phyloP scores from a whole-genome alignment of 2,113 vertebrate genomes.

The Romanogobio albipinnatus region DNA sequence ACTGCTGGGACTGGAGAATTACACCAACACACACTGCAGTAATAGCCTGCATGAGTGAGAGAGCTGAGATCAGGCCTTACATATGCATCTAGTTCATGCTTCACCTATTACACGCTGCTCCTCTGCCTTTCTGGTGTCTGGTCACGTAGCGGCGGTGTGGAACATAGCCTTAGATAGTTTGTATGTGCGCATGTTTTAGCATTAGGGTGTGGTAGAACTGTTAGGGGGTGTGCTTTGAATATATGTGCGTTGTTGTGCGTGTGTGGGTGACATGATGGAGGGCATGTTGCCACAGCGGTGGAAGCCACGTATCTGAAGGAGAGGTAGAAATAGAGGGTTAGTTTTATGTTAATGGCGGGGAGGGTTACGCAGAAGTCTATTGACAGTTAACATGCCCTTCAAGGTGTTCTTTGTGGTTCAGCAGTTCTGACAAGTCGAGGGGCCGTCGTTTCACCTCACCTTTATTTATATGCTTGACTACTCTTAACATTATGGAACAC shows the following conservation, averaged over 20 bases:
- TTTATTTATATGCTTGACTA: constrained; percentile 98
- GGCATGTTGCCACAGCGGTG: background rate
- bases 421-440: constrained; percentile 95
- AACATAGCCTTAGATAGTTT: constrained; percentile 59
- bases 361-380: constrained; percentile 78
- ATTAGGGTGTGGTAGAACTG: constrained; percentile 14
- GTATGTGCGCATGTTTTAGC: constrained; percentile 44
- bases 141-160: constrained; percentile 62
- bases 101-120: constrained; percentile 55
- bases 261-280: constrained; percentile 31
- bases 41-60: constrained; percentile 48
- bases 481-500: constrained; percentile 85
- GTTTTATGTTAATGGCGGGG: constrained; percentile 81
- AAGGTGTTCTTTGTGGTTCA: constrained; percentile 93
- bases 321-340: constrained; percentile 47
- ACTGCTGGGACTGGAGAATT: constrained; percentile 40
- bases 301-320: background rate
- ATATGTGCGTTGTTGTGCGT: background rate
- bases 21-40: constrained; percentile 38
- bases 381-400: constrained; percentile 85
- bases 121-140: constrained; percentile 59
- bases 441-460: constrained; percentile 90
- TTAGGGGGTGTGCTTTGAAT: constrained; percentile 45
- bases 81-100: constrained; percentile 50
- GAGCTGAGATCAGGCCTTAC: constrained; percentile 49